These are phyloP conservation scores for Papilio glaucus DNA, from an alignment of 1,140 invertebrate genomes.

Conservation along the genomic window DNA sequence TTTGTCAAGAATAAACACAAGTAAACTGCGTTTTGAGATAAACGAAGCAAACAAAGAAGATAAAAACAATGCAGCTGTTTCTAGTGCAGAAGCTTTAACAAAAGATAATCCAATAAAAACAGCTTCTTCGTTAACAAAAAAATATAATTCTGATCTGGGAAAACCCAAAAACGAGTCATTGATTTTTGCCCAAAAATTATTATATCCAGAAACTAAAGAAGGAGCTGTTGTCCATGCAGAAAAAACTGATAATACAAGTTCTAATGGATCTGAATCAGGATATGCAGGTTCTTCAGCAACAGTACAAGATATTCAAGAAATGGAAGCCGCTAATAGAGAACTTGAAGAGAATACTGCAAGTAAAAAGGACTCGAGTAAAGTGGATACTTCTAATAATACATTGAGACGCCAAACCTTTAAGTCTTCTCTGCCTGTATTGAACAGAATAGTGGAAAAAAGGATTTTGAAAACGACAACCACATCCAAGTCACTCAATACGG, in stretches of 20 bases:
- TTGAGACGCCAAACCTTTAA: conserved; percentile 45
- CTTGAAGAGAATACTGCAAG: conserved; percentile 3
- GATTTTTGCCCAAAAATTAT: conserved; percentile 40
- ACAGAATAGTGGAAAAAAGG: conserved; percentile 45
- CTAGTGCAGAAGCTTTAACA: not conserved
- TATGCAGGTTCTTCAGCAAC: conserved; percentile 64
- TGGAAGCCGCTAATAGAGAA: conserved; percentile 37
- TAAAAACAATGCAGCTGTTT: not conserved
- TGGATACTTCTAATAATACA: conserved; percentile 22
- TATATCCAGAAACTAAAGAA: conserved; percentile 47
- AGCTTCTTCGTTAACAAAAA: not conserved
- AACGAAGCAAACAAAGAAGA: not conserved
- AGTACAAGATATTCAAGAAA: conserved; percentile 53
- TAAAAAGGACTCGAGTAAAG: conserved; percentile 35
- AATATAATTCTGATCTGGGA: conserved; percentile 32
- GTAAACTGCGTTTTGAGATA: not conserved
- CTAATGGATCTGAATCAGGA: conserved; percentile 66
- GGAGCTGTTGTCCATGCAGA: conserved; percentile 42
- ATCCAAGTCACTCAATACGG: conserved; percentile 44
- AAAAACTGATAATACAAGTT: conserved; percentile 60
- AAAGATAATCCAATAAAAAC: not conserved
- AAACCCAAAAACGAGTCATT: conserved; percentile 42
- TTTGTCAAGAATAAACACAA: not conserved
- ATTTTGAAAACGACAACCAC: conserved; percentile 50
- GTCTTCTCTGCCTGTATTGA: conserved; percentile 48